These are phyloP conservation scores for Oreochromis spilurus DNA, from an alignment of 2,113 vertebrate species.

Conservation along the genomic window DNA sequence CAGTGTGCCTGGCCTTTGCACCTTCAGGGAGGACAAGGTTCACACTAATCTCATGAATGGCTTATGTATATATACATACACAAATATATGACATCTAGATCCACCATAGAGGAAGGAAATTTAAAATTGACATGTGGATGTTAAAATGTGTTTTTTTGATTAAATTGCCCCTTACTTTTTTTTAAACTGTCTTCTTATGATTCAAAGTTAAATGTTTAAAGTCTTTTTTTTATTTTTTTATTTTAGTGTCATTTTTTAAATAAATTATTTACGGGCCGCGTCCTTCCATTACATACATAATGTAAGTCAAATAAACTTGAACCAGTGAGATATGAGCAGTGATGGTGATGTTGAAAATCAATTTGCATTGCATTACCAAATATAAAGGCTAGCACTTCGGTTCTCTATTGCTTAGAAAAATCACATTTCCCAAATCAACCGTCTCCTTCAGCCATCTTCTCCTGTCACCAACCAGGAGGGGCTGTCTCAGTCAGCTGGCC, in stretches of 20 bases:
- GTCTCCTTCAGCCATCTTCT: constrained; percentile 35
- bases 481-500: constrained; percentile 59
- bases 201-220: constrained; percentile 7
- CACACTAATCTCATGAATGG: constrained; percentile 58
- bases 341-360: constrained; percentile 60
- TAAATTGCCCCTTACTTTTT: not conserved
- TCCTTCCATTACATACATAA: constrained; percentile 21
- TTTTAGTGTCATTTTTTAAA: constrained; percentile 7
- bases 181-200: not conserved
- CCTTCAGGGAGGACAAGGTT: constrained; percentile 52
- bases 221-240: not conserved
- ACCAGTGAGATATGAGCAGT: constrained; percentile 35
- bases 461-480: constrained; percentile 17
- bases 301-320: constrained; percentile 55
- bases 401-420: constrained; percentile 59
- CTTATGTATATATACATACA: constrained; percentile 5
- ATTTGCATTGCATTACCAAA: constrained; percentile 66
- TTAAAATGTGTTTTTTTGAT: not conserved
- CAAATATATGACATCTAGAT: not conserved
- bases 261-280: constrained; percentile 19
- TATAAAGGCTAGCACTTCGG: constrained; percentile 49
- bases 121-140: not conserved
- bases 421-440: constrained; percentile 65
- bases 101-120: not conserved
- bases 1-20: constrained; percentile 63